Percentiles rank a stretch among this genome's conserved stretches.
Evolutionary conservation across 2,888 invertebrate species (phyloP).

Genomic region (Dione juno): DNA sequence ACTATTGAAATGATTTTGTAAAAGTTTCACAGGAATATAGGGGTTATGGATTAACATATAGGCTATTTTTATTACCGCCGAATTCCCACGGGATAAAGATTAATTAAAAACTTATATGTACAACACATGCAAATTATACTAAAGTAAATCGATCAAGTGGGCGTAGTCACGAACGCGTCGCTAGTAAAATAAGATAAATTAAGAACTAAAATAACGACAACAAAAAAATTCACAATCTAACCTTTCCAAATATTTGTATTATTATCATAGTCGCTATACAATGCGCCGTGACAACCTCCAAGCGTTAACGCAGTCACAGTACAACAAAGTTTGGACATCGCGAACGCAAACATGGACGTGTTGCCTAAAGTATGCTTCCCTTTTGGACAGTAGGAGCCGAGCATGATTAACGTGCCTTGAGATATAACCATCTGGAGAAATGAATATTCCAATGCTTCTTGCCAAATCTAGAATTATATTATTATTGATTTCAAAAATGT

Average conservation of each 20-base stretch:
- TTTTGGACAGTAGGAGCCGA: slow-evolving; percentile 70
- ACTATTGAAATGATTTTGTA: too few relatives aligned
- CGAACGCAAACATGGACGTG: slow-evolving; percentile 62
- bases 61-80: too few relatives aligned
- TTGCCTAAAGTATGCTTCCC: slow-evolving; percentile 58
- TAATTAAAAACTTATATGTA: too few relatives aligned
- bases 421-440: slow-evolving; percentile 69
- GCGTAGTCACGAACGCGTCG: too few relatives aligned
- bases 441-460: slow-evolving; percentile 71
- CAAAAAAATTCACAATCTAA: slow-evolving; percentile 37
- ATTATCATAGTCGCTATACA: slow-evolving; percentile 66
- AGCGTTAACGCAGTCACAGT: slow-evolving; percentile 62
- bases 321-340: slow-evolving; percentile 60
- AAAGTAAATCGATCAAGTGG: too few relatives aligned
- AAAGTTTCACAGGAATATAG: too few relatives aligned
- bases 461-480: slow-evolving; percentile 66
- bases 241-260: slow-evolving; percentile 62
- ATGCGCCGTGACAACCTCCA: slow-evolving; percentile 68
- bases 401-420: slow-evolving; percentile 72
- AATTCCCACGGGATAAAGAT: too few relatives aligned
- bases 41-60: too few relatives aligned
- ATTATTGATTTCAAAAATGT: too few relatives aligned
- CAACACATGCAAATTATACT: too few relatives aligned
- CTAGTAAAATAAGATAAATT: too few relatives aligned
- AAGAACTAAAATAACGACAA: background rate